phyloP scores from a whole-genome alignment of 1,140 invertebrate genomes.

The Trichomalopsis sarcophagae region DNA sequence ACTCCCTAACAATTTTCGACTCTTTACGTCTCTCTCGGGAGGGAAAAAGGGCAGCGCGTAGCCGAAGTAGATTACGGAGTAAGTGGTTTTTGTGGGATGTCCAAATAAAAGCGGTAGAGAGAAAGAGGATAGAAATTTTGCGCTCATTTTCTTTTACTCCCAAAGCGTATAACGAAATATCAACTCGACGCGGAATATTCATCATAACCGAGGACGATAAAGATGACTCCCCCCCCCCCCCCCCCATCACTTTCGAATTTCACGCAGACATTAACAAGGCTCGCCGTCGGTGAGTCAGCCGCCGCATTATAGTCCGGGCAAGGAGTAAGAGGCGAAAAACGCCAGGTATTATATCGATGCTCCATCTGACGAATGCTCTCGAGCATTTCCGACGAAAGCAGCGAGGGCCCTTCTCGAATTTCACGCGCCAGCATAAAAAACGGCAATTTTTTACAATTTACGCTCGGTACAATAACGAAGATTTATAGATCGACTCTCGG shows the following conservation, averaged over 20 bases:
- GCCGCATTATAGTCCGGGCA: not conserved
- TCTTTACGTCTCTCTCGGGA: not conserved
- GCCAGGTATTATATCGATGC: too few species aligned
- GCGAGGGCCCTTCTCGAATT: not conserved
- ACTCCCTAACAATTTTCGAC: not conserved
- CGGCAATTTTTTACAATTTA: not conserved
- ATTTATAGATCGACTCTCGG: not conserved
- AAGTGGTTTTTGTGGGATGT: not conserved
- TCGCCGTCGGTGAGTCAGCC: not conserved
- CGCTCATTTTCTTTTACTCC: too few species aligned
- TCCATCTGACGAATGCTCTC: not conserved
- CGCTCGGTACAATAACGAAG: not conserved
- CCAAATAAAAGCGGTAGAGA: not conserved
- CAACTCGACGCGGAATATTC: too few species aligned
- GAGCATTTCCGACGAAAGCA: not conserved
- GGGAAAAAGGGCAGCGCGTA: not conserved
- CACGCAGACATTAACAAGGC: not conserved
- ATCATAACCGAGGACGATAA: not conserved
- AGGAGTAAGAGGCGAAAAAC: too few species aligned
- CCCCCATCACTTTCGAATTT: not conserved
- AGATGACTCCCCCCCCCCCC: not conserved
- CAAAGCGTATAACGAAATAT: too few species aligned
- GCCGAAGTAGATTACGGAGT: not conserved
- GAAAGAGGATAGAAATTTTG: too few species aligned
- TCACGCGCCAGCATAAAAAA: not conserved